A percentile compares a stretch with the other conserved stretches of the same genome.
Evolutionary conservation across 2,797 vertebrate species (phyloP).

Genomic region (Macropus fuliginosus): DNA sequence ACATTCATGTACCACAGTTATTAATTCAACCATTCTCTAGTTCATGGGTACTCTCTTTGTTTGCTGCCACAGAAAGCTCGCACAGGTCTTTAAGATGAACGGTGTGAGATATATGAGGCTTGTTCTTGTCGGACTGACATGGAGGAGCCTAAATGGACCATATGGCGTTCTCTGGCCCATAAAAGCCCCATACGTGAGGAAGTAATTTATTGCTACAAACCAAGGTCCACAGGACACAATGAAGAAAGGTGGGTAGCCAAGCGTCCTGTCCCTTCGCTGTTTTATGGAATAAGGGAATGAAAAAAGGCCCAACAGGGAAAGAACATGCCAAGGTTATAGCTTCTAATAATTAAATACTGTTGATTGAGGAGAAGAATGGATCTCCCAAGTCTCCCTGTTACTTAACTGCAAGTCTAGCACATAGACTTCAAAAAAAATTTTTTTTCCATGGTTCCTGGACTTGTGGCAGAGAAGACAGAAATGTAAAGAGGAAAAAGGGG

Average conservation of each 20-base stretch:
- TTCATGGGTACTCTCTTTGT: not conserved
- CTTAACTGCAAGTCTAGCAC: conserved; percentile 1
- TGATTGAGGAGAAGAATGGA: conserved; percentile 38
- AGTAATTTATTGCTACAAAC: conserved; percentile 75
- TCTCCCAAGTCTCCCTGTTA: not conserved
- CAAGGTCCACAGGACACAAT: conserved; percentile 52
- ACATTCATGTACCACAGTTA: not conserved
- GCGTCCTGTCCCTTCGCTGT: conserved; percentile 61
- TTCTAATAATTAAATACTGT: conserved; percentile 19
- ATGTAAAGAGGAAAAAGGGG: conserved; percentile 59
- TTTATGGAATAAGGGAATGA: conserved; percentile 75
- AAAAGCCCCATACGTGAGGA: conserved; percentile 75
- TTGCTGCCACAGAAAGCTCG: not conserved
- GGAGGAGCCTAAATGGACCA: conserved; percentile 65
- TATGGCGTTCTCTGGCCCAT: conserved; percentile 73
- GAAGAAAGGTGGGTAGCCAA: conserved; percentile 53
- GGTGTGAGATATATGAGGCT: not conserved
- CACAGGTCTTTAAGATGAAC: conserved; percentile 42
- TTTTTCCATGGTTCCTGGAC: conserved; percentile 47
- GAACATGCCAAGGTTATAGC: conserved; percentile 22
- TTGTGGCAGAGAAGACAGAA: conserved; percentile 54
- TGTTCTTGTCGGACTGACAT: conserved; percentile 46
- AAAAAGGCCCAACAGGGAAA: not conserved
- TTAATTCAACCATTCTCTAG: not conserved
- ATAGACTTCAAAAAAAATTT: not conserved